Evolutionary conservation across 2,888 invertebrate species (phyloP), one percentile per base, ranked within the genome.

Genomic region (Drosophila mimica): DNA sequence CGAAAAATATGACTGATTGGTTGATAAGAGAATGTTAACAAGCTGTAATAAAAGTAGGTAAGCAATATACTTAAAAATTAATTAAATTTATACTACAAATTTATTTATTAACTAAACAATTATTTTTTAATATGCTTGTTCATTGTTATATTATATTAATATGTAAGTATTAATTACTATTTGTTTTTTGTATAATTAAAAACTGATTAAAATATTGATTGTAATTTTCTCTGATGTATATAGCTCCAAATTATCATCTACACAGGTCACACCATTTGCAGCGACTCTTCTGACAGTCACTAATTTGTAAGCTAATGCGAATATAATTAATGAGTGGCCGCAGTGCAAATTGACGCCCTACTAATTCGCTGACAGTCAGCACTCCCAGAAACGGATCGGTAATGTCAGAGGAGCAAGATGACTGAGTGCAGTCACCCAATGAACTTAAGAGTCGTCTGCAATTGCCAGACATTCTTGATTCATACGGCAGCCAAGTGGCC

Each of bases 401-500:
- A 85, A 88, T 86, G 83, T 73, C 83, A 81, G 78, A 33, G 70
- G 30, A 48, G 28, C 48, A 61, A 59, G 62, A 51, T 63, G 53
- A 48, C 68, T 65, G 40, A 69, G 62, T 67, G 70, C 58, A 76
- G 54, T 52, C 36, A 61, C 57, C 57, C 65, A 68, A 66, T 73
- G 73, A 79, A 79, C 76, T 66, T 61, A 69, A 38, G 62, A 43
- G 51, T 38, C 51, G 66, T 60, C 76, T 81, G 84, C 84, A 81
- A 70, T 76, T 70, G 68, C 46, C 60, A 80, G 81, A 62, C 70
- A 84, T 85, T 85, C 89, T 85, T 84, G 73, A 84, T 79, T 79
- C 77, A 75, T 82, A 70, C 68, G 53, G 70, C 79, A 74, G 70
- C 65, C 88, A 73, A 84, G 74, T 70, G 84, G 85, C 84, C 84